A percentile compares a stretch with the other conserved stretches of the same genome.
Evolutionary conservation across 1,140 invertebrate genomes (phyloP).

Genomic region (Anoplolepis gracilipes): DNA sequence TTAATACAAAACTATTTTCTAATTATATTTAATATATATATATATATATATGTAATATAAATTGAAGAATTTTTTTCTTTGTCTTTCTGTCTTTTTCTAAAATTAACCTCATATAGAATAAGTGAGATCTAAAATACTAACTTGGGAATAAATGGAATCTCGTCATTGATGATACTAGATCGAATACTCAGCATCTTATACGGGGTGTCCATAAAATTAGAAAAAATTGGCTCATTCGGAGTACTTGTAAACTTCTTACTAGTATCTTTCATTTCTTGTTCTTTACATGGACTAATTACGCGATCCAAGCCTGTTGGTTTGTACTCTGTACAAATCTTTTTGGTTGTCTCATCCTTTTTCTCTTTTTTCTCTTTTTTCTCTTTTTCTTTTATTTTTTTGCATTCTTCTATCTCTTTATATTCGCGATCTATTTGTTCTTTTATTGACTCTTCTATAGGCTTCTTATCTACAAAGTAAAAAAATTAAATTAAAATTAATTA

Average conservation of each 20-base stretch:
- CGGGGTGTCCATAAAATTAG: background rate
- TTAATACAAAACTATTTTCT: no score
- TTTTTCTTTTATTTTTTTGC: constrained; percentile 37
- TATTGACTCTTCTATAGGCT: background rate
- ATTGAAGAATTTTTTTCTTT: background rate
- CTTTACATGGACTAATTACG: constrained; percentile 15
- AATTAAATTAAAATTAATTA: background rate
- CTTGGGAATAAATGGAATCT: background rate
- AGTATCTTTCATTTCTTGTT: background rate
- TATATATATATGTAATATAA: no score
- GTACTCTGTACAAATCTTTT: background rate
- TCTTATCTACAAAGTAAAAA: constrained; percentile 18
- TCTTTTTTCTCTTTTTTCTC: background rate
- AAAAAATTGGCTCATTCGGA: background rate
- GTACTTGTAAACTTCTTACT: background rate
- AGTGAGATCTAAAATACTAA: background rate
- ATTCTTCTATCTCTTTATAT: constrained; percentile 62
- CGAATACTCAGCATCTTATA: background rate
- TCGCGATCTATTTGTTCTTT: constrained; percentile 50
- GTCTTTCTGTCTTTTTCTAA: background rate
- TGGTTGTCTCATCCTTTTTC: background rate
- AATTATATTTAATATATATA: no score
- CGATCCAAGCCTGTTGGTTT: background rate
- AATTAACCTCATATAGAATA: no score
- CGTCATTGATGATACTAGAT: background rate